These are phyloP conservation scores for Catharus fuscescens DNA, from an alignment of 2,113 vertebrate species.

Conservation along the genomic window DNA sequence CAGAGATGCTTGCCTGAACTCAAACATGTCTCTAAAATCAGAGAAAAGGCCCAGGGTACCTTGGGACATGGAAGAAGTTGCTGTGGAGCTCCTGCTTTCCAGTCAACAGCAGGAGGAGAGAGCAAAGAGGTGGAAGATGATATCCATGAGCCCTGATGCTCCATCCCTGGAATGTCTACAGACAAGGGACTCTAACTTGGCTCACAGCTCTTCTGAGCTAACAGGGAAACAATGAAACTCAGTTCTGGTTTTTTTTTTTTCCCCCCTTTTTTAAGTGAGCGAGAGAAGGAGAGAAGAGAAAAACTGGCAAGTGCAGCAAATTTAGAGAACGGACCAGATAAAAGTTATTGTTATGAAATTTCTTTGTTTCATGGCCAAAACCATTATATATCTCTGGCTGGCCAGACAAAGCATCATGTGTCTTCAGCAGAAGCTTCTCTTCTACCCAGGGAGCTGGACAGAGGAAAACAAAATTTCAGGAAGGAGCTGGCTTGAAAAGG, in stretches of 20 bases:
- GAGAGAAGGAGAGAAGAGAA: not conserved
- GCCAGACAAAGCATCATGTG: not conserved
- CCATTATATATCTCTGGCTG: not conserved
- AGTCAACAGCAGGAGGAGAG: not conserved
- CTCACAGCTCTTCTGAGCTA: conserved; percentile 5
- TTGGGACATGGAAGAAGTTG: not conserved
- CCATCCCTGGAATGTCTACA: not conserved
- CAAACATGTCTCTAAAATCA: not conserved
- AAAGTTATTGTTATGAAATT: conserved; percentile 40
- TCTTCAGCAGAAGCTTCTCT: conserved; percentile 1
- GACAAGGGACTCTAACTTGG: not conserved
- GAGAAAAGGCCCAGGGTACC: not conserved
- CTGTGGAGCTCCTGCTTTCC: not conserved
- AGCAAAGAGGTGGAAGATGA: not conserved
- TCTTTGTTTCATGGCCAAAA: conserved; percentile 40
- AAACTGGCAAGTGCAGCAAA: not conserved
- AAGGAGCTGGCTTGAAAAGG: not conserved
- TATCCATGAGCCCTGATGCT: accelerated
- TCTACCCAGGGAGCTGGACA: not conserved
- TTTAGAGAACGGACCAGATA: not conserved
- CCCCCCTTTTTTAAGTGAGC: not conserved
- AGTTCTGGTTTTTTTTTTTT: not conserved
- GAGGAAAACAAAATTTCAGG: not conserved
- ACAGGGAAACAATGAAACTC: conserved; percentile 24
- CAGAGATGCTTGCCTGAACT: not conserved